These are phyloP conservation scores for Ophraella communa DNA, from an alignment of 2,888 invertebrate genomes.

Conservation along the genomic window DNA sequence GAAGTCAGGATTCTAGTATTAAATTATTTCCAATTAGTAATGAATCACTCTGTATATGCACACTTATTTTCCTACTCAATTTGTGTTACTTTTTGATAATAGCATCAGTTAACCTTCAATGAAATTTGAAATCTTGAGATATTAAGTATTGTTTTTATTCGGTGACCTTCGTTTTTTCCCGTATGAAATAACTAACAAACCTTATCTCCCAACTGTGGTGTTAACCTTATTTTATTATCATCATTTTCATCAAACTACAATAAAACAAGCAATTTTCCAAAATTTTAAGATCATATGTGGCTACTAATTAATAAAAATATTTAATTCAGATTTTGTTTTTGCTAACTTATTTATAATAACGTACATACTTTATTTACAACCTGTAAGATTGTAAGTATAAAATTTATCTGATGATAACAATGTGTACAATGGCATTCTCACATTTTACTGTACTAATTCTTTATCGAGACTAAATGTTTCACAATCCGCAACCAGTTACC, in stretches of 20 bases:
- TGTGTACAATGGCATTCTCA: conserved; percentile 4
- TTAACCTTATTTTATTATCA: not conserved
- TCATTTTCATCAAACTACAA: not conserved
- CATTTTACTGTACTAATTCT: not conserved
- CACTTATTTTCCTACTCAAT: too few relatives aligned
- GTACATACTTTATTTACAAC: not conserved
- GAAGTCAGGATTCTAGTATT: too few relatives aligned
- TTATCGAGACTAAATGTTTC: not conserved
- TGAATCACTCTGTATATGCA: too few relatives aligned
- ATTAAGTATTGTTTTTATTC: not conserved
- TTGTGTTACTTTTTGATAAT: too few relatives aligned
- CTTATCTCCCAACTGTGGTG: not conserved
- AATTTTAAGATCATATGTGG: not conserved
- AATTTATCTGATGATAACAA: conserved; percentile 2
- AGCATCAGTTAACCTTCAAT: too few relatives aligned
- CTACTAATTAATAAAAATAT: not conserved
- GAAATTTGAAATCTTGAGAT: not conserved
- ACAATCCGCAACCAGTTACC: conserved; percentile 1
- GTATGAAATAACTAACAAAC: not conserved
- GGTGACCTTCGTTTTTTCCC: not conserved
- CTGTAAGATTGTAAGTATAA: not conserved
- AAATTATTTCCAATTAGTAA: too few relatives aligned
- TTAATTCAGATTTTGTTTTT: not conserved
- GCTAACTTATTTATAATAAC: not conserved
- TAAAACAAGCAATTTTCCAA: too few relatives aligned